Evolutionary conservation across 2,797 vertebrate species (phyloP).

Genomic region (Coreius guichenoti): DNA sequence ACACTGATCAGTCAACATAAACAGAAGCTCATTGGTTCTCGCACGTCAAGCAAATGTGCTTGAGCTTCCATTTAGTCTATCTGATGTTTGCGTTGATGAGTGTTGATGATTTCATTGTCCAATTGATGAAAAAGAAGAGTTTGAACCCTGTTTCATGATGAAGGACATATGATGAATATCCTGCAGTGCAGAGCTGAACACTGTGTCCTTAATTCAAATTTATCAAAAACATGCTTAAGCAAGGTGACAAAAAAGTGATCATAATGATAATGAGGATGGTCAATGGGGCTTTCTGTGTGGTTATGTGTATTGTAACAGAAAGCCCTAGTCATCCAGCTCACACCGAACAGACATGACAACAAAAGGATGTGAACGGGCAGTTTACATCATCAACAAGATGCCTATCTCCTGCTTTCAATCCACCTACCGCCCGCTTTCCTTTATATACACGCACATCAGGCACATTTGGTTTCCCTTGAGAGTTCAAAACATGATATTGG

Average conservation of each 20-base stretch:
- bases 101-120: neutral
- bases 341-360: slow-evolving; percentile 38
- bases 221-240: slow-evolving; percentile 3
- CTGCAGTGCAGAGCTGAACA: slow-evolving; percentile 18
- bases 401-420: slow-evolving; percentile 29
- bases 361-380: slow-evolving; percentile 16
- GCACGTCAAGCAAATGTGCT: neutral
- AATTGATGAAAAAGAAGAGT: neutral
- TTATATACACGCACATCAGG: slow-evolving; percentile 19
- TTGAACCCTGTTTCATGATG: neutral
- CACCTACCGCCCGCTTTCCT: neutral
- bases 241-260: slow-evolving; percentile 15
- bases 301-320: slow-evolving; percentile 19
- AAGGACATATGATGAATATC: slow-evolving; percentile 4
- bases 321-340: slow-evolving; percentile 10
- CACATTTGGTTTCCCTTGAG: slow-evolving; percentile 10
- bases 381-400: slow-evolving; percentile 37
- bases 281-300: neutral
- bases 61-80: neutral
- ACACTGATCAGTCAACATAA: neutral
- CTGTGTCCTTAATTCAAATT: slow-evolving; percentile 12
- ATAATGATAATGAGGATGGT: neutral
- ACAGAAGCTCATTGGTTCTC: neutral
- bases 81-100: neutral
- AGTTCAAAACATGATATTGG: slow-evolving; percentile 30